Evolutionary conservation across 64 coral and sea anemone genomes (phyloP).

Genomic region (Orbicella faveolata): DNA sequence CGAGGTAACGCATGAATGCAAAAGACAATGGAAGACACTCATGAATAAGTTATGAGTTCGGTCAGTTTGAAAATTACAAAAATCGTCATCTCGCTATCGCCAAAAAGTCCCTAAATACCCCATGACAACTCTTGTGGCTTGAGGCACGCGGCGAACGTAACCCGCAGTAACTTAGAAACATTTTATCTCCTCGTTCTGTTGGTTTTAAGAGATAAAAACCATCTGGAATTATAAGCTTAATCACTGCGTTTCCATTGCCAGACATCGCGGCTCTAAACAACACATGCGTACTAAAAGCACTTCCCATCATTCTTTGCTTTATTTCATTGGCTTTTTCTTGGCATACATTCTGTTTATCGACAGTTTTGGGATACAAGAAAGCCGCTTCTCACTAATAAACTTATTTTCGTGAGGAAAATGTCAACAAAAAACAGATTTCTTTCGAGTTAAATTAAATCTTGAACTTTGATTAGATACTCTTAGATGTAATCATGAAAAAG

Average conservation of each 20-base stretch:
- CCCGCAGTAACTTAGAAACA: slow-evolving; percentile 26
- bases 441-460: slow-evolving; percentile 1
- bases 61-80: slow-evolving; percentile 61
- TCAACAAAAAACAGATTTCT: slow-evolving; percentile 15
- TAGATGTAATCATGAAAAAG: neutral
- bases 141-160: neutral
- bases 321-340: neutral
- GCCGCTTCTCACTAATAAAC: neutral
- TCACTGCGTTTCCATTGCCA: neutral
- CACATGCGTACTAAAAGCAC: slow-evolving; percentile 11
- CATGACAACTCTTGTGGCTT: slow-evolving; percentile 37
- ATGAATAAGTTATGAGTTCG: slow-evolving; percentile 87
- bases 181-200: neutral
- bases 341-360: neutral
- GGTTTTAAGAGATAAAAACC: slow-evolving; percentile 22
- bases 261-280: neutral
- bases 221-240: neutral
- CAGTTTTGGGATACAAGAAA: neutral
- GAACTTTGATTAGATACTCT: neutral
- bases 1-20: slow-evolving; percentile 38
- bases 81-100: slow-evolving; percentile 52
- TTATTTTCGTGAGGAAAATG: neutral
- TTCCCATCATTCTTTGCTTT: slow-evolving; percentile 25
- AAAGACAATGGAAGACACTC: slow-evolving; percentile 51
- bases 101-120: slow-evolving; percentile 3